Percentiles rank a stretch among this genome's conserved stretches.
These are phyloP conservation scores for Monochamus alternatus DNA, from an alignment of 2,888 invertebrate genomes.

Conservation along the genomic window DNA sequence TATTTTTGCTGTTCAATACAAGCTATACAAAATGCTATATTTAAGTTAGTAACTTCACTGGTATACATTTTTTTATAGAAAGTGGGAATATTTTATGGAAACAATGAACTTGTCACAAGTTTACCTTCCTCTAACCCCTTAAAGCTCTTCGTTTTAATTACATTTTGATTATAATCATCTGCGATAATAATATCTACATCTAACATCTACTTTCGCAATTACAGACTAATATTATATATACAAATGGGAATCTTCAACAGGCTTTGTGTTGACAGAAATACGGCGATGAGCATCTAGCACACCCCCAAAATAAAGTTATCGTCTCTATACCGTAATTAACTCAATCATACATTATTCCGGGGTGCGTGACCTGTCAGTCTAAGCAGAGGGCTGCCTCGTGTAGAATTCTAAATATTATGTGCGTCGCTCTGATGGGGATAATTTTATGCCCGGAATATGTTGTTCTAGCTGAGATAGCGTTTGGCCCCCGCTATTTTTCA, in stretches of 20 bases:
- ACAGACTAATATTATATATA: background rate
- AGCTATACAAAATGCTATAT: no score
- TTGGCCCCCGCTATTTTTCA: background rate
- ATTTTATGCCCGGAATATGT: background rate
- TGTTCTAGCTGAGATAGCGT: no score
- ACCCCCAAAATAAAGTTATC: slow-evolving; percentile 3
- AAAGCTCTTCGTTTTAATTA: no score
- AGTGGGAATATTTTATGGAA: no score
- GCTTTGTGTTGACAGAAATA: background rate
- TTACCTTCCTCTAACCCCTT: no score
- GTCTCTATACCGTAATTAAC: slow-evolving; percentile 14
- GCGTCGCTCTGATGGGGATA: background rate
- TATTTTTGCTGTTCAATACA: no score
- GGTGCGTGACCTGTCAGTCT: slow-evolving; percentile 18
- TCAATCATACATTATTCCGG: slow-evolving; percentile 19
- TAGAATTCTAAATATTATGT: background rate
- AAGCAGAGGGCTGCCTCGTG: background rate
- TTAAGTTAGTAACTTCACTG: no score
- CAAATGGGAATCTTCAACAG: background rate
- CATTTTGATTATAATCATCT: no score
- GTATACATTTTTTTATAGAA: no score
- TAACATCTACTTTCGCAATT: background rate
- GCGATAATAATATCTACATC: no score
- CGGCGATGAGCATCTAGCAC: background rate
- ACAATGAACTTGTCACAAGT: no score